Evolutionary conservation across 2,113 vertebrate species (phyloP), one percentile per base, ranked within the genome.

Genomic region (Gadus chalcogrammus): DNA sequence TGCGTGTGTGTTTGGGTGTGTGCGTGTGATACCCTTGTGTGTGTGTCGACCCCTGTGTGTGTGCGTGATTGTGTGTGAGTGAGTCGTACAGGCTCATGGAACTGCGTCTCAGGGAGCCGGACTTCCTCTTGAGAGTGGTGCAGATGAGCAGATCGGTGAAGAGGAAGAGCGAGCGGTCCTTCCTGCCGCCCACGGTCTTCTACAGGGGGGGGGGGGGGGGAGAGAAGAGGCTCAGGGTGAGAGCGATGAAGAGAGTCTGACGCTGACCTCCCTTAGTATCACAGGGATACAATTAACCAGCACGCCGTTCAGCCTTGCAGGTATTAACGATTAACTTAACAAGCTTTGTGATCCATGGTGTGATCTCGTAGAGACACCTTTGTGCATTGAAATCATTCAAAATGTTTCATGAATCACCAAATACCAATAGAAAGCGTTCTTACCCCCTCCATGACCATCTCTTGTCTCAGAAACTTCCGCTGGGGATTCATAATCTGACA

Each of bases 381-480:
- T 35, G 31, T 35, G 42, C 42, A 12, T 48, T 13, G 8, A 13
- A 48, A 48, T 48, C 38, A 42, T 24, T 11, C 42, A 48, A 12
- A 12, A 11, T 9, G 11, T 48, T 48, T 48, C 42, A 48, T 48
- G 42, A 48, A 48, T 48, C 42, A 48, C 11, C 9, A 48, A 48
- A 48, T 13, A 48, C 42, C 11, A 48, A 48, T 11, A 13, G 42
- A 48, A 48, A 48, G 11, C 70, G 6, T 58, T 16, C 95, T 95
- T 92, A 99, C 97, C 94, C 95, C 91, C 89, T 99, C 97, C 82
- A 94, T 93, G 38, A 99, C 96, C 93, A 99, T 99, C 90, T 99
- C 97, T 83, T 99, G 97, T 73, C 96, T 93, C 80, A 99, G 87
- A 88, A 99, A 99, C 84, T 93, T 96, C 87, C 97, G 93, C 81